Evolutionary conservation across 2,797 vertebrate species (phyloP).

Genomic region (Gymnocypris eckloni): DNA sequence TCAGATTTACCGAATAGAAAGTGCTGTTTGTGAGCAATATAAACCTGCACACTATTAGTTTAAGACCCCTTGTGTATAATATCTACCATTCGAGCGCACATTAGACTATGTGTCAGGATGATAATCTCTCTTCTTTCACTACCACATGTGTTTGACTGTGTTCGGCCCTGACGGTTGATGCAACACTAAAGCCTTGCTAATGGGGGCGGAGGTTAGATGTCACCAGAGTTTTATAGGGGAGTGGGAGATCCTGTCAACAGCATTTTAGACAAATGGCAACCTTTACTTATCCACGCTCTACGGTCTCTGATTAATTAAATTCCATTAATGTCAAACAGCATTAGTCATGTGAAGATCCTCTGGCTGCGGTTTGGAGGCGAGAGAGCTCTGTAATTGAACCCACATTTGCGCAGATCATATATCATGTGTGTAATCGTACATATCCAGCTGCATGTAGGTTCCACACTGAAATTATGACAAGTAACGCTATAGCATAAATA

Average conservation of each 20-base stretch:
- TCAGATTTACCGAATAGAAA: background rate
- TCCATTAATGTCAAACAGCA: conserved; percentile 75
- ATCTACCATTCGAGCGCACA: background rate
- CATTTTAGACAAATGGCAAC: conserved; percentile 58
- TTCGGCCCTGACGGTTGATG: conserved; percentile 1
- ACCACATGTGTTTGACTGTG: background rate
- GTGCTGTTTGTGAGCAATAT: background rate
- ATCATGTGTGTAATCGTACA: background rate
- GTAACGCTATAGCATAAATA: background rate
- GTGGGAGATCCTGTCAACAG: conserved; percentile 59
- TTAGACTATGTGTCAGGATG: background rate
- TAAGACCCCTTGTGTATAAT: background rate
- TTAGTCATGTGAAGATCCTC: conserved; percentile 61
- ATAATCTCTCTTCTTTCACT: background rate
- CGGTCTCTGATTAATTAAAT: conserved; percentile 73
- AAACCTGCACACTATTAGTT: too few species aligned
- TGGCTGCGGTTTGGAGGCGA: background rate
- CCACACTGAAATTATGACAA: background rate
- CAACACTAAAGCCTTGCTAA: background rate
- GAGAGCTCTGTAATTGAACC: background rate
- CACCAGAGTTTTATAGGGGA: conserved; percentile 39
- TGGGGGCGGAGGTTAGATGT: conserved; percentile 20
- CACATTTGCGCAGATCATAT: background rate
- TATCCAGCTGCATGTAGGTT: background rate
- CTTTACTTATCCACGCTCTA: conserved; percentile 63